A percentile compares a stretch with the other conserved stretches of the same genome.
Conservation (phyloP, 2,113 vertebrate genomes). For the Onychostruthus taczanowskii region DNA sequence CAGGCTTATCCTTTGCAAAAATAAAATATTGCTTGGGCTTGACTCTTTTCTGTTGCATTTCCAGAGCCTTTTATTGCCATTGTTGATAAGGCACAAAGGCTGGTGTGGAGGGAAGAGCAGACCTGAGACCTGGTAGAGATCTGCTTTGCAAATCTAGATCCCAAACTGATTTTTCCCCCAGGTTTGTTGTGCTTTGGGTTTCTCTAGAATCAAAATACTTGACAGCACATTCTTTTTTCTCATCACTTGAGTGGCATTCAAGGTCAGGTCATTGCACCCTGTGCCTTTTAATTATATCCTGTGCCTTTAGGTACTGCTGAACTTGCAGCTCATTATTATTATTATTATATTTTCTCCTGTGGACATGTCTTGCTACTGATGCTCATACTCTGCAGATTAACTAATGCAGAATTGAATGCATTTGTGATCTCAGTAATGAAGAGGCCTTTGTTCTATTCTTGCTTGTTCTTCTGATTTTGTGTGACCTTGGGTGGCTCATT, state of each 20-base stretch:
- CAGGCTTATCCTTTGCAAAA: not conserved
- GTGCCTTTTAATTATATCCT: slow-evolving; percentile 22
- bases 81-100: not conserved
- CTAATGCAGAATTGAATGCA: slow-evolving; percentile 30
- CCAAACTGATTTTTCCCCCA: not conserved
- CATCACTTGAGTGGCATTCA: not conserved
- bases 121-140: not conserved
- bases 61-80: not conserved
- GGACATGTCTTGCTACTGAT: slow-evolving; percentile 32
- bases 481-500: slow-evolving; percentile 13
- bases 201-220: not conserved
- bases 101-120: not conserved
- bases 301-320: slow-evolving; percentile 32
- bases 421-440: slow-evolving; percentile 54
- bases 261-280: not conserved
- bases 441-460: slow-evolving; percentile 48
- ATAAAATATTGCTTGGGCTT: not conserved
- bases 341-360: slow-evolving; percentile 35
- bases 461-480: slow-evolving; percentile 54
- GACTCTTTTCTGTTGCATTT: not conserved
- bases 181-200: not conserved
- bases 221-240: not conserved
- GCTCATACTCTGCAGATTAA: slow-evolving; percentile 26
- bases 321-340: slow-evolving; percentile 36
- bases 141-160: not conserved